These are phyloP conservation scores for Listronotus oregonensis DNA, from an alignment of 1,140 invertebrate genomes.

Conservation along the genomic window DNA sequence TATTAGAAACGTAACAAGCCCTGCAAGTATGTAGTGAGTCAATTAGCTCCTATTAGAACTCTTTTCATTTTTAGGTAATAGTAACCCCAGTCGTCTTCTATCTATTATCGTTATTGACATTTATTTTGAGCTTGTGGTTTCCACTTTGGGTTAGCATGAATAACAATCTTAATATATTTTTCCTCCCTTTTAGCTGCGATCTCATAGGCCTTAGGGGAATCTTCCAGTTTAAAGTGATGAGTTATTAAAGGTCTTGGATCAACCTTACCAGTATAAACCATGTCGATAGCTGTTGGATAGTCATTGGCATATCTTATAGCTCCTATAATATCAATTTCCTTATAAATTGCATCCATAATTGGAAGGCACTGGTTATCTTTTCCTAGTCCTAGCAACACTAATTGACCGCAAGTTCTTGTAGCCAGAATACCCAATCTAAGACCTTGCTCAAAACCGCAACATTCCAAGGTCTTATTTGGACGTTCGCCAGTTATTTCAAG, in stretches of 20 bases:
- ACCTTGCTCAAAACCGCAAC: constrained; percentile 79
- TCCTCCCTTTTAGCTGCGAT: constrained; percentile 62
- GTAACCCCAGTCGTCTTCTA: no score
- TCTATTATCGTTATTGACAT: no score
- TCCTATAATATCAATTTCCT: constrained; percentile 88
- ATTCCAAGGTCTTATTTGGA: constrained; percentile 83
- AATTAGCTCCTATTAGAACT: no score
- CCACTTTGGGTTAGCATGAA: constrained; percentile 70
- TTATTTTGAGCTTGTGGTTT: constrained; percentile 2
- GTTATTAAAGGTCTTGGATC: constrained; percentile 87
- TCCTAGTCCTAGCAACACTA: constrained; percentile 84
- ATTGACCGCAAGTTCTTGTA: constrained; percentile 78
- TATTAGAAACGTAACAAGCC: no score
- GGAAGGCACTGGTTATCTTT: constrained; percentile 76
- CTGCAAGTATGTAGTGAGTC: no score
- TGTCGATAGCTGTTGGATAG: constrained; percentile 80
- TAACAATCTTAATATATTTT: constrained; percentile 88
- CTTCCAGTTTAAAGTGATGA: constrained; percentile 83
- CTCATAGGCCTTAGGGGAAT: constrained; percentile 85
- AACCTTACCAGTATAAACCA: constrained; percentile 80
- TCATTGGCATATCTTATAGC: constrained; percentile 89
- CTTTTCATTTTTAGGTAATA: no score
- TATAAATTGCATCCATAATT: constrained; percentile 72
- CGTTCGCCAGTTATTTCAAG: constrained; percentile 64
- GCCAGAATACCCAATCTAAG: constrained; percentile 77